A percentile compares a stretch with the other conserved stretches of the same genome.
Conservation (phyloP, 2,113 vertebrate species). For the Thunnus maccoyii region DNA sequence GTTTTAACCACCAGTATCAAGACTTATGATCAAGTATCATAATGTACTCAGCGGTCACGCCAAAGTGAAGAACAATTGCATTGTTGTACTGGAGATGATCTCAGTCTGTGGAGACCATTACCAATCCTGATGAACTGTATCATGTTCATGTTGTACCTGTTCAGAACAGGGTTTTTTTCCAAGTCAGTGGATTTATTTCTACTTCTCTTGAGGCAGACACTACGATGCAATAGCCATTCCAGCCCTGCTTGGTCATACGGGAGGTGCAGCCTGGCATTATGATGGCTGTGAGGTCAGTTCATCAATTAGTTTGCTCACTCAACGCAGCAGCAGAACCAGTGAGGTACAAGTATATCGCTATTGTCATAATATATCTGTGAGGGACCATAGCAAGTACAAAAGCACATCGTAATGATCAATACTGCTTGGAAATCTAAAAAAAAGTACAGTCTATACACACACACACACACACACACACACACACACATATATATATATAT, state of each 20-base stretch:
- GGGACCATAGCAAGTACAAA: neutral
- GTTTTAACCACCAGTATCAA: conserved; percentile 19
- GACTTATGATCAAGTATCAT: conserved; percentile 14
- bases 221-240: conserved; percentile 30
- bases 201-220: conserved; percentile 41
- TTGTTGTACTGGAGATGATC: conserved; percentile 11
- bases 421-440: neutral
- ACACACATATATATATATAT: no score
- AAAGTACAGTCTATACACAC: neutral
- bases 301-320: conserved; percentile 62
- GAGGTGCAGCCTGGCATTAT: conserved; percentile 33
- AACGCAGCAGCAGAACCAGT: conserved; percentile 34
- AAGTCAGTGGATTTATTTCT: conserved; percentile 49
- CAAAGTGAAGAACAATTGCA: conserved; percentile 2
- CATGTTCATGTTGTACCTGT: conserved; percentile 29
- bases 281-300: conserved; percentile 33
- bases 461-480: no score
- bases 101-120: conserved; percentile 14
- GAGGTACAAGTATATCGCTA: conserved; percentile 39
- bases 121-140: conserved; percentile 19
- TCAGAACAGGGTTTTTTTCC: conserved; percentile 30
- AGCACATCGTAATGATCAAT: neutral
- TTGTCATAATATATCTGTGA: conserved; percentile 43
- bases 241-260: conserved; percentile 36
- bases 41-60: neutral